Evolutionary conservation across 2,113 vertebrate species (phyloP).

Genomic region (Coryphaenoides rupestris): DNA sequence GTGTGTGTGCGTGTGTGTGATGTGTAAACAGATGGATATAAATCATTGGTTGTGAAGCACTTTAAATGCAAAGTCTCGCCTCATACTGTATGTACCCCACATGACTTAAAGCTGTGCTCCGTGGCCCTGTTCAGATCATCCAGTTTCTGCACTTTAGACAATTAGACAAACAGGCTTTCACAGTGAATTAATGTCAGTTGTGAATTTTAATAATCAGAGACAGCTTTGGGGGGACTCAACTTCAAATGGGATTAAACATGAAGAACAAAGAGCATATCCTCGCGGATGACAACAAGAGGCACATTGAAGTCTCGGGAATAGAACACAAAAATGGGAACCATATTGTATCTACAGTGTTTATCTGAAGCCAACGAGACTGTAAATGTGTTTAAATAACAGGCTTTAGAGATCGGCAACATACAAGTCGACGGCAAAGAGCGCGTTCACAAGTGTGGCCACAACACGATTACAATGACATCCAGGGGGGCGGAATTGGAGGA

Average conservation of each 20-base stretch:
- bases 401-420: not conserved
- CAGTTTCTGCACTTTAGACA: slow-evolving; percentile 9
- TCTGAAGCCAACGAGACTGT: slow-evolving; percentile 44
- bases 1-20: too few species aligned
- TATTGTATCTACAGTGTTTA: slow-evolving; percentile 21
- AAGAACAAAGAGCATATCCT: slow-evolving; percentile 3
- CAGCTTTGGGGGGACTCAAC: slow-evolving; percentile 28
- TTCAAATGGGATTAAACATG: slow-evolving; percentile 24
- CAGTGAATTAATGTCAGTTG: slow-evolving; percentile 23
- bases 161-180: slow-evolving; percentile 20
- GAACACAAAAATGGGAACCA: slow-evolving; percentile 20
- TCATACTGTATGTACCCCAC: too few species aligned
- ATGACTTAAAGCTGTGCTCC: too few species aligned
- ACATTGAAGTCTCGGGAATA: slow-evolving; percentile 26
- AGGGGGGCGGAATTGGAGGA: slow-evolving; percentile 11
- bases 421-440: too few species aligned
- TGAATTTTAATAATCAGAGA: slow-evolving; percentile 36
- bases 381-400: slow-evolving; percentile 28
- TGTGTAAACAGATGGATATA: too few species aligned
- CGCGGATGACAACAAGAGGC: slow-evolving; percentile 15
- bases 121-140: not conserved
- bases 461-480: slow-evolving; percentile 32
- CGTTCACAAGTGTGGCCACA: not conserved
- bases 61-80: too few species aligned
- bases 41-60: too few species aligned